Conservation (phyloP, 2,888 invertebrate species). For the Chymomyza procnemis region DNA sequence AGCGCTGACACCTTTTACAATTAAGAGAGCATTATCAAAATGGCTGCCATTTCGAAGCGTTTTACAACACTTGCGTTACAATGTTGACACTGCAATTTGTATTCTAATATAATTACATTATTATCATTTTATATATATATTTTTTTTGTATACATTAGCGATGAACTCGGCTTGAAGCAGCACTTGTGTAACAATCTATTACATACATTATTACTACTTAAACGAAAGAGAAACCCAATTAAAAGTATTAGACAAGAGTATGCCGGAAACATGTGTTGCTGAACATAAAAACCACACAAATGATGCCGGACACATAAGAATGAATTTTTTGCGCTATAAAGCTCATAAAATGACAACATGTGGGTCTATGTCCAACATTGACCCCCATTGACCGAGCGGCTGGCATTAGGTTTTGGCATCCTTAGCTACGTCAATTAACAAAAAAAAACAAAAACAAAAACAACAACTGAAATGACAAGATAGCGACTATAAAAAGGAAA, state of each 20-base stretch:
- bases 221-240: background rate
- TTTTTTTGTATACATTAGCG: background rate
- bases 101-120: background rate
- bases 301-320: slow-evolving; percentile 20
- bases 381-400: slow-evolving; percentile 7
- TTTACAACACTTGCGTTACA: background rate
- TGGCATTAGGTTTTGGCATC: slow-evolving; percentile 24
- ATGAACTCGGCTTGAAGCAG: background rate
- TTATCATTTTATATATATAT: too few species aligned
- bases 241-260: background rate
- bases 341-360: slow-evolving; percentile 24
- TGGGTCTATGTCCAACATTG: background rate
- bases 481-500: slow-evolving; percentile 23
- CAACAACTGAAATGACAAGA: slow-evolving; percentile 9
- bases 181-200: background rate
- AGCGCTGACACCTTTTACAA: background rate
- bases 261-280: background rate
- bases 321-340: background rate
- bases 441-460: slow-evolving; percentile 20
- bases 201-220: background rate
- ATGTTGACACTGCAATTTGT: background rate
- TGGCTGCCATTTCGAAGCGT: background rate
- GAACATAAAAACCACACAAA: slow-evolving; percentile 12
- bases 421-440: slow-evolving; percentile 41
- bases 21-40: background rate